A percentile compares a stretch with the other conserved stretches of the same genome.
Conservation (phyloP, 1,140 invertebrate genomes). For the Melanaphis sacchari region DNA sequence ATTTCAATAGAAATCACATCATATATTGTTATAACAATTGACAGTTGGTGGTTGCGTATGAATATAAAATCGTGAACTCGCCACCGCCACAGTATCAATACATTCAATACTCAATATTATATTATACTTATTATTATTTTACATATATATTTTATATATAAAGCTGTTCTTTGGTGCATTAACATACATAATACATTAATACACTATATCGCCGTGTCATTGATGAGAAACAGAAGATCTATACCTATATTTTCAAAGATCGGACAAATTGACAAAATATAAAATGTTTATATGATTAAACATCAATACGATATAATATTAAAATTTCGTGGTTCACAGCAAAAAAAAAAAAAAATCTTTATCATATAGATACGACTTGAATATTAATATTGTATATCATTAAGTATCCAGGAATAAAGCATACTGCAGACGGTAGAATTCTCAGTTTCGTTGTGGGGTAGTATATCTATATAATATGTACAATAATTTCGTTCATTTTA, state of each 20-base stretch:
- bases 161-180: background rate
- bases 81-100: background rate
- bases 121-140: background rate
- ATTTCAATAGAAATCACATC: background rate
- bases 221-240: no score
- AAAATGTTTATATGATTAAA: background rate
- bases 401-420: background rate
- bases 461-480: background rate
- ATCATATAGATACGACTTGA: background rate
- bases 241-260: background rate
- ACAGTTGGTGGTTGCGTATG: background rate
- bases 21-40: background rate
- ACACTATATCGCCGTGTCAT: no score
- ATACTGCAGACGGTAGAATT: background rate
- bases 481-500: slow-evolving; percentile 21
- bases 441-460: background rate
- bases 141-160: background rate
- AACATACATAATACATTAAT: background rate
- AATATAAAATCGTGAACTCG: background rate
- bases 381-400: background rate
- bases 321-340: background rate
- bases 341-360: background rate
- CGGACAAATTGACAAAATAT: background rate
- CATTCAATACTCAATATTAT: background rate
- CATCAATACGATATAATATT: background rate